Base-by-base conservation (phyloP, 1,140 invertebrate genomes). In the Telenomus remus region DNA sequence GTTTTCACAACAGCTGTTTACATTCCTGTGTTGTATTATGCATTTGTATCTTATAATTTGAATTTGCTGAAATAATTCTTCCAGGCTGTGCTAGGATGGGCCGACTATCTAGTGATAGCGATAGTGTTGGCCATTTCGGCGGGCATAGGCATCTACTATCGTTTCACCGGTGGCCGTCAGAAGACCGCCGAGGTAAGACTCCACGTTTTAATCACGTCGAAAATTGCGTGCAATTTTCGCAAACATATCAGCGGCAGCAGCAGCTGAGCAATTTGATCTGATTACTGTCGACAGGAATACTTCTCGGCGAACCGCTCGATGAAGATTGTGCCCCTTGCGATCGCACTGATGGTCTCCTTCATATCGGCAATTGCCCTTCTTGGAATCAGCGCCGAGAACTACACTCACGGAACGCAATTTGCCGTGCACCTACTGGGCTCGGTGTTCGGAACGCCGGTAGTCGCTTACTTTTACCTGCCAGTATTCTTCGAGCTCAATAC, bases 311-410 rank as follows among this genome's bases (percentile, higher is more conserved):
- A 95, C 80, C 89, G 91, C 53, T 93, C 92, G 51, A 94, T 96
- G 92, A 89, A 91, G 6, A 88, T 95, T 51, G 80, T 90, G 15
- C 95, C 96, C 0, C 95, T 97, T 0, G 92, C 94, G 9, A 94
- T 97, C 71, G 96, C 95, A 9, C 84, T 97, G 33, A 96, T 97
- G 93, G 95, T 96, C 16, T 97, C 95, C 65, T 98, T 98, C 83
- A 95, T 98, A 93, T 98, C 96, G 0, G 96, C 96, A 16, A 93
- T 98, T 47, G 95, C 96, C 0, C 85, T 98, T 27, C 89, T 98
- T 8, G 97, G 97, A 39, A 92, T 96, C 0, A 94, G 94, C 14
- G 91, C 93, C 34, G 96, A 97, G 87, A 95, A 92, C 86, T 97
- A 97, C 84, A 91, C 90, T 63, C 92, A 91, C 84, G 95, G 95